These are phyloP conservation scores for Metellina segmentata DNA, from an alignment of 2,888 invertebrate species.

Conservation along the genomic window DNA sequence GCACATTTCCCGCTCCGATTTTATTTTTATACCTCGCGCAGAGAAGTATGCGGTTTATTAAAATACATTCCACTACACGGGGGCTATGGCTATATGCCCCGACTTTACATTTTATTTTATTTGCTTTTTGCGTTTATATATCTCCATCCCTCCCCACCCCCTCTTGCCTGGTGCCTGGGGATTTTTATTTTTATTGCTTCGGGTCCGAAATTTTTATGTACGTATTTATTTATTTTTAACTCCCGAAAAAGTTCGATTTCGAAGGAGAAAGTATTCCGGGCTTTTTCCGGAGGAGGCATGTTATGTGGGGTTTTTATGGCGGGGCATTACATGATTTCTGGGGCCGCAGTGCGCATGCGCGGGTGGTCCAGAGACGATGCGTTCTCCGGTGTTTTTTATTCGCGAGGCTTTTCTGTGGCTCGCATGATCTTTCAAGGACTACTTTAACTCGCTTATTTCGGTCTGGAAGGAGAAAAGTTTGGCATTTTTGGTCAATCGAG, in stretches of 20 bases:
- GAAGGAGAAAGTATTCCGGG: conserved; percentile 17
- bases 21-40: conserved; percentile 47
- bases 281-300: conserved; percentile 5
- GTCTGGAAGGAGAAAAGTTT: not conserved
- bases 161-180: conserved; percentile 2
- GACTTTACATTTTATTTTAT: conserved; percentile 56
- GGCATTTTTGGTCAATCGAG: not conserved
- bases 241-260: conserved; percentile 46
- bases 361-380: not conserved
- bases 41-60: conserved; percentile 64
- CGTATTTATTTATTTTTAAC: conserved; percentile 68
- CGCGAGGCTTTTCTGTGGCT: not conserved
- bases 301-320: conserved; percentile 48
- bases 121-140: conserved; percentile 16
- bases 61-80: conserved; percentile 57
- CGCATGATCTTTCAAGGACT: not conserved
- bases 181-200: conserved; percentile 42
- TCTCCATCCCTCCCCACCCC: not conserved
- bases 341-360: not conserved
- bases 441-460: not conserved
- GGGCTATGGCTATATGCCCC: not conserved
- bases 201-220: conserved; percentile 33
- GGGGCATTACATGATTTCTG: conserved; percentile 12
- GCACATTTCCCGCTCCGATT: not conserved
- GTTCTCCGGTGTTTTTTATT: not conserved